phyloP scores from a whole-genome alignment of 2,113 vertebrate genomes.

The Uropsilus gracilis region DNA sequence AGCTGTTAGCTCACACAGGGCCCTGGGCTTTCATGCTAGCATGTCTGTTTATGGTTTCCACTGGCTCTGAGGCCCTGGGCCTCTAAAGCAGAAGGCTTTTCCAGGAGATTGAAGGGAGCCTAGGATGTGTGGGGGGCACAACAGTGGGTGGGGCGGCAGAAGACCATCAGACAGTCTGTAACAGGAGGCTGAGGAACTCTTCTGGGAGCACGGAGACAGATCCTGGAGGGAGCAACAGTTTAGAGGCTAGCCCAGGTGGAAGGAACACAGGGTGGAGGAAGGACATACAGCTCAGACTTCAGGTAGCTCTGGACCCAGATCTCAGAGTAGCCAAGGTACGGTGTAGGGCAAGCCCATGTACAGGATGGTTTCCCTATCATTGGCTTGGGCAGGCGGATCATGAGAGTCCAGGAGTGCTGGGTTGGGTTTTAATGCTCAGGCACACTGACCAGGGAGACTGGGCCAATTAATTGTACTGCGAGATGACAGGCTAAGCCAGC shows the following conservation, averaged over 20 bases:
- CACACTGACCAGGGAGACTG: no score
- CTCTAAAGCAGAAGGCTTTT: neutral
- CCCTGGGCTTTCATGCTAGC: slow-evolving; percentile 60
- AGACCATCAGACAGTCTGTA: neutral
- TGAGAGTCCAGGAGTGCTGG: no score
- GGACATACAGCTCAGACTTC: neutral
- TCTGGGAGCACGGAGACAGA: neutral
- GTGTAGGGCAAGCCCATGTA: no score
- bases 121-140: neutral
- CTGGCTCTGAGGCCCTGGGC: neutral
- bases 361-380: no score
- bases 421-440: no score
- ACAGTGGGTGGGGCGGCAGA: no score
- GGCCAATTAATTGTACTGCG: no score
- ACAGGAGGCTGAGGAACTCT: neutral
- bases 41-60: slow-evolving; percentile 66
- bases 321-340: neutral
- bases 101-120: neutral
- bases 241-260: neutral
- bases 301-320: neutral
- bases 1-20: neutral
- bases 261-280: neutral
- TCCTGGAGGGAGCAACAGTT: neutral
- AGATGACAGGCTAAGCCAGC: no score
- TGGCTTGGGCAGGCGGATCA: no score